Evolutionary conservation across 1,140 invertebrate genomes (phyloP), one percentile per base, ranked within the genome.

Genomic region (Globodera ellingtonae): DNA sequence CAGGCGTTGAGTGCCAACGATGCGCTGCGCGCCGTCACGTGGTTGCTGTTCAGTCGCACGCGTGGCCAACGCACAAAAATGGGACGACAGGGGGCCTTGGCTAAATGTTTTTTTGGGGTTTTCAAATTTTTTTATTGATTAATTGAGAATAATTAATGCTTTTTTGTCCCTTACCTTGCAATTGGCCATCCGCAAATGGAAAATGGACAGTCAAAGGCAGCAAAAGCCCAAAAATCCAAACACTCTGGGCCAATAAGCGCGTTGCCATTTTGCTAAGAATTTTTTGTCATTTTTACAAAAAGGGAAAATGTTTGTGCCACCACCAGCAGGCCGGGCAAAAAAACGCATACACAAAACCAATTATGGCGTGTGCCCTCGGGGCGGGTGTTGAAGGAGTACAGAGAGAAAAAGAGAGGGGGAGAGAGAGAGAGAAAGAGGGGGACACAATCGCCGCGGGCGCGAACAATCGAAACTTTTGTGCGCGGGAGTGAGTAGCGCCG

Each of bases 61-160:
- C 87, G 78, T 56, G 87, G 88, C 87, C 87, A 89, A 72, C 87
- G 83, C 48, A 89, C 87, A 79, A 79, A 88, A 48, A 89, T 83
- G 15, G 87, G 82, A 21, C 72, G 81, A 78, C 87, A 88, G 21
- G 67, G 56, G 5, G 56, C 13, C 18, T 18, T 62, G 13, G 56
- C 56, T 62, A 62, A 62, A 62, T 18, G 5, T 18, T 52, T 62
- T 62, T 18, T 18, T n/a, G 18, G 18, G 13, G 13, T 21, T 18
- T 62, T 18, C 4, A 62, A 62, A 35, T 62, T 15, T 62, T 52
- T 5, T 52, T 52, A 52, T 52, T 52, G 4, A 52, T 52, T 52
- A 9, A 18, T 62, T 62, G 13, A 18, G 13, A 7, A 52, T 13
- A 52, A 9, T 52, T 52, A 2, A 2, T 52, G 15, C 4, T 52